These are phyloP conservation scores for Dendrolimus punctatus DNA, from an alignment of 1,140 invertebrate species.

Conservation along the genomic window DNA sequence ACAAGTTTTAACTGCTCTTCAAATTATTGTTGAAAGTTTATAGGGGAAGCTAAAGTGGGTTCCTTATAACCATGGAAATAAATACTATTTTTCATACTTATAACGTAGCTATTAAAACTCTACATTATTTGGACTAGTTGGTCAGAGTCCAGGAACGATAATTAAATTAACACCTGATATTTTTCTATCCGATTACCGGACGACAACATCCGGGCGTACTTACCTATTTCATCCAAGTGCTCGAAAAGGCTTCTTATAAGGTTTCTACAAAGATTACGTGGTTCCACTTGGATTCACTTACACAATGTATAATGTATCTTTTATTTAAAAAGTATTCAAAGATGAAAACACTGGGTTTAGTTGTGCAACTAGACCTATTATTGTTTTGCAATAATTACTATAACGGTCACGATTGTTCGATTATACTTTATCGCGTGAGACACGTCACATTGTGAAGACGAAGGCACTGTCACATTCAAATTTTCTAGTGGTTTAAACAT, in stretches of 20 bases:
- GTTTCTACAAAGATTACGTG: conserved; percentile 23
- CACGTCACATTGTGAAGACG: conserved; percentile 1
- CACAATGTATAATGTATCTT: no score
- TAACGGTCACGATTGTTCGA: conserved; percentile 7
- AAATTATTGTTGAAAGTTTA: no score
- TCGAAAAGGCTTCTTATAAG: conserved; percentile 20
- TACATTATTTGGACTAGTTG: no score
- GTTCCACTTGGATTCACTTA: no score
- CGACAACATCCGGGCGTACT: conserved; percentile 14
- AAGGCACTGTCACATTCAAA: neutral
- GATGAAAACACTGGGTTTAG: conserved; percentile 9
- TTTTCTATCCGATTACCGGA: conserved; percentile 29
- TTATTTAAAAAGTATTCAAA: conserved; percentile 6
- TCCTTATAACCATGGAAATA: no score
- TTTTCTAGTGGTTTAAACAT: no score
- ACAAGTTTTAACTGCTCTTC: no score
- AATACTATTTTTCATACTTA: no score
- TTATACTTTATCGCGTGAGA: conserved; percentile 3
- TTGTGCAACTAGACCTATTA: conserved; percentile 14
- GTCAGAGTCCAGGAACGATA: no score
- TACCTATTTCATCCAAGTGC: conserved; percentile 22
- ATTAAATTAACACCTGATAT: no score
- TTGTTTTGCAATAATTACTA: conserved; percentile 8
- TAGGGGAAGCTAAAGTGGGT: no score
- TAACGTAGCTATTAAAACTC: no score